phyloP scores from a whole-genome alignment of 2,113 vertebrate species.

The Sander vitreus region DNA sequence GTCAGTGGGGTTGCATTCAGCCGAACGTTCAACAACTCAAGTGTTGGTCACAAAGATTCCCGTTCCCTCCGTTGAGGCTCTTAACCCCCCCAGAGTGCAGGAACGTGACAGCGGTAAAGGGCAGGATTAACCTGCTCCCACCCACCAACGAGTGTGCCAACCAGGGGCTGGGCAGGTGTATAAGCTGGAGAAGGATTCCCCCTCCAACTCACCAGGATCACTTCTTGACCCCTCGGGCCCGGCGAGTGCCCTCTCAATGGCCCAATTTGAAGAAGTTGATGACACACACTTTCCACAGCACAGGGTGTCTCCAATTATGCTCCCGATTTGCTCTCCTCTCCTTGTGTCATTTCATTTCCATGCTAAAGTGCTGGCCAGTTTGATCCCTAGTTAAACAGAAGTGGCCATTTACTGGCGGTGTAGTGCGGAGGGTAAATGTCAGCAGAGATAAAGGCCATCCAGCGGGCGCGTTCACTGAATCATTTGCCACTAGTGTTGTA shows the following conservation, averaged over 20 bases:
- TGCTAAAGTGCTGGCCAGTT: slow-evolving; percentile 77
- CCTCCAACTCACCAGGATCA: slow-evolving; percentile 65
- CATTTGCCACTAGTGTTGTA: slow-evolving; percentile 29
- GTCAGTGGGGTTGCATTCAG: not conserved
- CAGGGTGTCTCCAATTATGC: slow-evolving; percentile 74
- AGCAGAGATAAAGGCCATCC: slow-evolving; percentile 65
- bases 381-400: slow-evolving; percentile 81
- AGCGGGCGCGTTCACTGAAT: slow-evolving; percentile 22
- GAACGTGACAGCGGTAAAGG: slow-evolving; percentile 61
- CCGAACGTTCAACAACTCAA: slow-evolving; percentile 25
- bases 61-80: slow-evolving; percentile 45
- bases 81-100: slow-evolving; percentile 57
- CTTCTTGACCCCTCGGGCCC: slow-evolving; percentile 76
- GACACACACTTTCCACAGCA: slow-evolving; percentile 85
- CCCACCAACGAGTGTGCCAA: slow-evolving; percentile 28
- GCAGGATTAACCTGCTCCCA: slow-evolving; percentile 64
- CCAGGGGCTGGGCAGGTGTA: slow-evolving; percentile 55
- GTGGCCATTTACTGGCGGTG: slow-evolving; percentile 70
- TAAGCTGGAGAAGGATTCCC: slow-evolving; percentile 69
- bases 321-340: slow-evolving; percentile 62
- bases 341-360: slow-evolving; percentile 76
- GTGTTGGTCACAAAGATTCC: slow-evolving; percentile 39
- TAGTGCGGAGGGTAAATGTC: slow-evolving; percentile 73
- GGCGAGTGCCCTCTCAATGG: slow-evolving; percentile 48
- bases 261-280: slow-evolving; percentile 85